These are phyloP conservation scores for Cacatua alba DNA, from an alignment of 2,113 vertebrate species.

Conservation along the genomic window DNA sequence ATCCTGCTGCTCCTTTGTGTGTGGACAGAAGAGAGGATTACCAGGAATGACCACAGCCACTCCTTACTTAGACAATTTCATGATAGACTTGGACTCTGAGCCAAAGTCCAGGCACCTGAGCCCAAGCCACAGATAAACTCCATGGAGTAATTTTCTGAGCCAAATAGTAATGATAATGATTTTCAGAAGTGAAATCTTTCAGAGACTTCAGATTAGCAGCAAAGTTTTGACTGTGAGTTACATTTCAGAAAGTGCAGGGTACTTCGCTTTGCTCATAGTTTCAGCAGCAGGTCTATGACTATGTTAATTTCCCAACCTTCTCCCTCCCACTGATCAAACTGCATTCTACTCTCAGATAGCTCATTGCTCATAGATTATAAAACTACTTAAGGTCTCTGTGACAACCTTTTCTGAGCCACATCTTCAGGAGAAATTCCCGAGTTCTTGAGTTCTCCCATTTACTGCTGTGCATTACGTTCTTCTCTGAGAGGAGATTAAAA, in stretches of 20 bases:
- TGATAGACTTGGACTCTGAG: not conserved
- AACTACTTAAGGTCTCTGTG: not conserved
- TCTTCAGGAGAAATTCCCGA: not conserved
- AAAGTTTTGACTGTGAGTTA: not conserved
- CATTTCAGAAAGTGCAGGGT: not conserved
- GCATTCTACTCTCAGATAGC: not conserved
- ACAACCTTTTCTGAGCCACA: not conserved
- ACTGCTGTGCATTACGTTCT: not conserved
- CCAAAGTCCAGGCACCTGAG: not conserved
- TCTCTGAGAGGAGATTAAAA: not conserved
- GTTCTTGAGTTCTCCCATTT: not conserved
- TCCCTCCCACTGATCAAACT: not conserved
- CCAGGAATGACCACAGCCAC: not conserved
- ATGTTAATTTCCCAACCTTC: not conserved
- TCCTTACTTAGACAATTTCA: constrained; percentile 6
- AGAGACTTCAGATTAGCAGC: not conserved
- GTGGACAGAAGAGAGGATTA: not conserved
- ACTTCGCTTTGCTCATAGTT: not conserved
- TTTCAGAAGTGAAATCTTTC: not conserved
- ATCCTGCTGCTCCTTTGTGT: not conserved
- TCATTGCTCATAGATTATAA: not conserved
- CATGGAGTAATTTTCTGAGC: not conserved
- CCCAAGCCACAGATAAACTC: not conserved
- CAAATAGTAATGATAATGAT: not conserved
- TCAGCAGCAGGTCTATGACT: not conserved